Evolutionary conservation across 2,888 invertebrate genomes (phyloP), one percentile per base, ranked within the genome.

Genomic region (Anthrax anthrax): DNA sequence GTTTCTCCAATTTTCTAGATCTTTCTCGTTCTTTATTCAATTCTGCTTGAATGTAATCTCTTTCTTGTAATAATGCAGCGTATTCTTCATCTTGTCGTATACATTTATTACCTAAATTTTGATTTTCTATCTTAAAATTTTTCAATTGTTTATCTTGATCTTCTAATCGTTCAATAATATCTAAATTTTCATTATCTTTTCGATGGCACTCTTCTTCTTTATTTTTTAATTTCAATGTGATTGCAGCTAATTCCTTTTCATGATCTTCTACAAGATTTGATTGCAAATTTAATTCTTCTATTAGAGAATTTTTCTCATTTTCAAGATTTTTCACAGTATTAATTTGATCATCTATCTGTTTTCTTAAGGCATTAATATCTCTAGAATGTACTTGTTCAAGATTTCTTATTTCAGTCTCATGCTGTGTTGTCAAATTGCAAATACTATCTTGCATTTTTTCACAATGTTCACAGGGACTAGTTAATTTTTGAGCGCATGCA

Each of bases 1-100:
- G 73, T 34, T 80, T 74, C 62, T 85, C 83, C 55, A 86, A 69
- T 51, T 80, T 76, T 48, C 78, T 75, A 47, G 83, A 78, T 48
- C 82, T 79, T 58, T 86, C 84, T 32, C 81, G 69, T 49, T 74
- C 73, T 27, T 75, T 76, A 52, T 76, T 74, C 61, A 76, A 70
- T 50, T 78, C 73, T 57, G 74, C 71, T 63, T 74, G 75, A 10
- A 68, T 53, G 37, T 60, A 63, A 43, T 63, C 61, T 9, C 68
- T 62, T 50, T 68, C 67, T 40, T 63, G 60, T 45, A 65, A 48
- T 13, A 67, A 52, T 44, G 63, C 54, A 23, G 60, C 63, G 43
- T 66, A 67, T 46, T 67, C 61, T 45, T 67, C 66, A 47, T 66
- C 64, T 49, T 66, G 66, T 16, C 57, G 56, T 40, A 63, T 57